Conservation (phyloP, 2,113 vertebrate genomes). For the Datnioides undecimradiatus region DNA sequence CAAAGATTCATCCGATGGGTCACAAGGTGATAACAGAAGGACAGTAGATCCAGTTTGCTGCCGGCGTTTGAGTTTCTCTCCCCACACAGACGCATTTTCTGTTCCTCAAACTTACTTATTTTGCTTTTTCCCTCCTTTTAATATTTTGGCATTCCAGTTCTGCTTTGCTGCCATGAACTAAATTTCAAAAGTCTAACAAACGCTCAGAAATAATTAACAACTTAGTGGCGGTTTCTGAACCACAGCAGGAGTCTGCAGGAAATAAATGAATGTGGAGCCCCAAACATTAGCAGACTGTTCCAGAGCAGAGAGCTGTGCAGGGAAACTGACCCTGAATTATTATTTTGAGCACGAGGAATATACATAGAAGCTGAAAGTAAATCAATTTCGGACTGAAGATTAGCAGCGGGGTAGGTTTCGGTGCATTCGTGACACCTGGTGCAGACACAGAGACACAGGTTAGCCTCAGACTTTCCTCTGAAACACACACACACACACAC, state of each 20-base stretch:
- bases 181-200: constrained; percentile 7
- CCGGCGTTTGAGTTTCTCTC: background rate
- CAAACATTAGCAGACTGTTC: background rate
- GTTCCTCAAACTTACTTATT: background rate
- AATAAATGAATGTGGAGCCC: background rate
- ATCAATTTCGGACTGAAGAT: too few relatives aligned
- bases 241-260: background rate
- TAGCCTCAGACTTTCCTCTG: too few relatives aligned
- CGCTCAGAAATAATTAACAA: constrained; percentile 31
- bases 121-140: background rate
- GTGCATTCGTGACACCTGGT: too few relatives aligned
- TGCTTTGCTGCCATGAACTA: constrained; percentile 1
- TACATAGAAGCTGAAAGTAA: too few relatives aligned
- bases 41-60: background rate
- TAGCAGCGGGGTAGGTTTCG: too few relatives aligned
- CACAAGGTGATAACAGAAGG: background rate
- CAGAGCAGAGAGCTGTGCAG: background rate
- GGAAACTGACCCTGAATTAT: background rate
- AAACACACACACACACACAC: background rate
- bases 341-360: background rate
- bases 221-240: background rate
- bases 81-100: background rate
- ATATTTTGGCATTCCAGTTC: background rate
- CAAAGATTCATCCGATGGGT: background rate
- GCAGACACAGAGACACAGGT: too few relatives aligned